Evolutionary conservation across 2,113 vertebrate species (phyloP), one percentile per base, ranked within the genome.

Genomic region (Centropus unirufus): DNA sequence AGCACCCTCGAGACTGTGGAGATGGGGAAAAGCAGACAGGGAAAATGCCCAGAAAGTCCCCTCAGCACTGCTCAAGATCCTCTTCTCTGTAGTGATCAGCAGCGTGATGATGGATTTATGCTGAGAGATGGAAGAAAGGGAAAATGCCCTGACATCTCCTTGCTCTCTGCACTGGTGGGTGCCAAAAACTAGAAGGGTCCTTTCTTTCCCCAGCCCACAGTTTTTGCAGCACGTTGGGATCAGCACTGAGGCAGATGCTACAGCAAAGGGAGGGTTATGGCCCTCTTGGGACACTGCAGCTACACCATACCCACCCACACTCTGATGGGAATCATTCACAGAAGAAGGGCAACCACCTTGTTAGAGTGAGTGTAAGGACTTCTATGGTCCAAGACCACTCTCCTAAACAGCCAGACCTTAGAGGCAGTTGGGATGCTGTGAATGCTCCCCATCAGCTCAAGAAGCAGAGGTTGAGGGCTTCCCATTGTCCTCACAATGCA

Each of bases 221-320:
- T 11, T 58, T 58, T 54, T 64, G 21, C 84, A 78, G 55, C 51
- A 23, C 39, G 19, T 40, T n/a, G 34, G 12, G 52, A 36, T 22
- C 62, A 20, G 64, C 69, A 27, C n/a, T 7, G 83, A 29, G 11
- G 69, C 40, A 76, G 85, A 5, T 12, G 40, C 68, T 42, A n/a
- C 46, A 52, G 23, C 63, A 39, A 4, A 5, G 6, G 54, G 44
- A 36, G 15, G 8, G 13, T 23, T 22, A n/a, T 61, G 55, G 14
- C 6, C 23, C 19, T 49, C 11, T 11, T 9, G 67, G 34, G 58
- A 14, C 0, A 0, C 80, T 61, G 36, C 76, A 66, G 36, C 30
- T 52, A 2, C 24, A 9, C 44, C 1, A 3, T 3, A 24, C 42
- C 16, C 63, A 34, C 5, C 6, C 40, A 24, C 8, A 0, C 2